Evolutionary conservation across 2,113 vertebrate genomes (phyloP).

Genomic region (Vanacampus margaritifer): DNA sequence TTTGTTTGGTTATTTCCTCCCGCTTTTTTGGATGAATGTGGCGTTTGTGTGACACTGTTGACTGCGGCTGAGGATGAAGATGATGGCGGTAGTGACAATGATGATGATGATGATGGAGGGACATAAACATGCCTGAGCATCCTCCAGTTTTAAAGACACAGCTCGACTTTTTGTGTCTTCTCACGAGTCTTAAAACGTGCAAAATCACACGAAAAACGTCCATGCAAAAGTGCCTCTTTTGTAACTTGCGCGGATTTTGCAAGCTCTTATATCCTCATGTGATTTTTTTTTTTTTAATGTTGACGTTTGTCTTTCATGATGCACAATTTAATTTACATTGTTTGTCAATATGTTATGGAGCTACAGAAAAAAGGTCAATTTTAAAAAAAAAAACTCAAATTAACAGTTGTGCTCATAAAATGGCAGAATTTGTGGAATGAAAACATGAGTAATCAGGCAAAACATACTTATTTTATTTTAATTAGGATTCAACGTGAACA

Average conservation of each 20-base stretch:
- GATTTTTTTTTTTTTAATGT: not conserved
- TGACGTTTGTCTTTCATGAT: not conserved
- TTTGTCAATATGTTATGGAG: not conserved
- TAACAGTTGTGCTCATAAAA: not conserved
- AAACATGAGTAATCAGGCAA: not conserved
- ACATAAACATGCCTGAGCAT: conserved; percentile 41
- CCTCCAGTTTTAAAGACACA: conserved; percentile 39
- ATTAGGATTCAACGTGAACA: not conserved
- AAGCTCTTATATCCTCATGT: not conserved
- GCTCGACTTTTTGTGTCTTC: not conserved
- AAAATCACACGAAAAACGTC: not conserved
- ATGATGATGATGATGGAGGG: conserved; percentile 20
- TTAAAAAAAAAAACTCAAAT: not conserved
- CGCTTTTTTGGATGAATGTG: not conserved
- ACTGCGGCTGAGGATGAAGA: not conserved
- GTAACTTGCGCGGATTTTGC: not conserved
- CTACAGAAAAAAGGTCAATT: not conserved
- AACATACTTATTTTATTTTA: not conserved
- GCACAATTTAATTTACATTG: not conserved
- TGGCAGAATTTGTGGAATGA: not conserved
- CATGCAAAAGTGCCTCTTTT: not conserved
- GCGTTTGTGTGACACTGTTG: not conserved
- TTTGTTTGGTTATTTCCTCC: not conserved
- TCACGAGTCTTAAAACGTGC: not conserved
- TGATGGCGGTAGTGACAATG: not conserved